Conservation (phyloP, 1,140 invertebrate genomes). For the Globodera rostochiensis region DNA sequence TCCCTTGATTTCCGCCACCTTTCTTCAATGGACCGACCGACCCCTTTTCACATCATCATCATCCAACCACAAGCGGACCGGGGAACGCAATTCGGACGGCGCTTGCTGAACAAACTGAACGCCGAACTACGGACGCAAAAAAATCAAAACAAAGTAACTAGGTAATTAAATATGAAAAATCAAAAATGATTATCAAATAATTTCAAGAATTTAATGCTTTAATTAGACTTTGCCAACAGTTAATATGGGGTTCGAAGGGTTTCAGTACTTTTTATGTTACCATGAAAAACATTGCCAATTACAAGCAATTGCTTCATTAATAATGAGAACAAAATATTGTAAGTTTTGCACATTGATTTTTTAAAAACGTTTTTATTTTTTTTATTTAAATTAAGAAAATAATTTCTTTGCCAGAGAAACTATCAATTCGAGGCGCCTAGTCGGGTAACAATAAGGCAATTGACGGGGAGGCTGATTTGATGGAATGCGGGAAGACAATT, state of each 20-base stretch:
- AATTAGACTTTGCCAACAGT: not conserved
- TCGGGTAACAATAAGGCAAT: not conserved
- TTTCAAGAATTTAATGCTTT: not conserved
- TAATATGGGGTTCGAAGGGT: not conserved
- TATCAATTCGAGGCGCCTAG: not conserved
- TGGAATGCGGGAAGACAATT: not conserved
- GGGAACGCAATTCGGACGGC: not conserved
- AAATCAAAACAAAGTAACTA: too few species aligned
- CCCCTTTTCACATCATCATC: too few species aligned
- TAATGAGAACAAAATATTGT: not conserved
- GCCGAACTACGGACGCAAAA: too few species aligned
- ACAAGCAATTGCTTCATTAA: not conserved
- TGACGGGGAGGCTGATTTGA: not conserved
- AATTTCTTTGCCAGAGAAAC: not conserved
- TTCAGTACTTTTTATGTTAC: not conserved
- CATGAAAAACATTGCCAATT: not conserved
- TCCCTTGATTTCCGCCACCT: slow-evolving; percentile 9
- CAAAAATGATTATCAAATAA: too few species aligned
- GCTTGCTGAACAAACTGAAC: not conserved
- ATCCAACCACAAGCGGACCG: not conserved
- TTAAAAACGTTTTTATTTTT: too few species aligned
- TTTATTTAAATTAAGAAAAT: too few species aligned
- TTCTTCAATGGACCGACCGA: not conserved
- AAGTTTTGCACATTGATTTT: too few species aligned
- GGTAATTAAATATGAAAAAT: too few species aligned